Conservation (phyloP, 2,113 vertebrate genomes). For the Piaya cayana region DNA sequence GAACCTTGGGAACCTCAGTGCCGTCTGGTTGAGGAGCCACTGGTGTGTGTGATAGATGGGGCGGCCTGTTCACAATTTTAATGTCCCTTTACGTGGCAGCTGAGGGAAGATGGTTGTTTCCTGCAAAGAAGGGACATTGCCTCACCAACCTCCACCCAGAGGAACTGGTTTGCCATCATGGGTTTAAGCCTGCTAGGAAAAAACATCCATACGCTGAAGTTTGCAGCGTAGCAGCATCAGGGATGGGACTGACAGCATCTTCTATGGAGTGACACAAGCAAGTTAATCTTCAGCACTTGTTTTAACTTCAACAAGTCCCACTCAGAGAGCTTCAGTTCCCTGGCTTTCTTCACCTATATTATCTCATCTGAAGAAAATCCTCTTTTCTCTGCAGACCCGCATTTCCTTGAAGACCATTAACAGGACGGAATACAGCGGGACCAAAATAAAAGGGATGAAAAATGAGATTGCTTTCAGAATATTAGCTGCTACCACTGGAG, state of each 20-base stretch:
- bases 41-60: not conserved
- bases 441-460: not conserved
- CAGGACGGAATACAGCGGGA: not conserved
- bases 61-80: not conserved
- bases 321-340: not conserved
- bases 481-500: not conserved
- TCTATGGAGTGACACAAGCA: not conserved
- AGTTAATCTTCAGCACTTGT: not conserved
- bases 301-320: not conserved
- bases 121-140: accelerated
- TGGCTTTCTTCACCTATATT: not conserved
- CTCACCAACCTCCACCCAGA: accelerated
- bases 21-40: accelerated
- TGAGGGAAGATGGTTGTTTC: not conserved
- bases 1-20: too few species aligned
- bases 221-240: not conserved
- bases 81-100: accelerated
- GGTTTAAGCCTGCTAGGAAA: not conserved
- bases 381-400: not conserved
- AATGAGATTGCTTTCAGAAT: not conserved
- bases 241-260: not conserved
- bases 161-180: not conserved
- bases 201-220: not conserved
- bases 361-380: accelerated
- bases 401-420: not conserved